Base-by-base conservation (phyloP, 2,888 invertebrate species). In the Platypus cylindrus region DNA sequence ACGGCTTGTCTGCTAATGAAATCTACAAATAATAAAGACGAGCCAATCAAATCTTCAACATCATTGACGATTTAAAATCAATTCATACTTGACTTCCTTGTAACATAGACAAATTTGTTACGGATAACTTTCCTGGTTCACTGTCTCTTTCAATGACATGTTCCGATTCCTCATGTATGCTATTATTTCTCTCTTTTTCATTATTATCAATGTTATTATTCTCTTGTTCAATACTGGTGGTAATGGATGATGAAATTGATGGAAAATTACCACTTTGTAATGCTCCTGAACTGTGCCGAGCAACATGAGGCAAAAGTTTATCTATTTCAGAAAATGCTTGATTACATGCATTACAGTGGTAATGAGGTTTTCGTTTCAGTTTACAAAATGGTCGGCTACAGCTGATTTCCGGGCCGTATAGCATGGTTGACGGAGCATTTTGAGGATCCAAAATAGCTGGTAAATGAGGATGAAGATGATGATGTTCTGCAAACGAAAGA, bases 311-410 rank as follows among this genome's bases (percentile, higher is more conserved):
- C 17, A 75, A 67, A 27, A 82, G 60, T 34, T 76, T 68, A 37
- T 76, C 74, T 32, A 76, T 59, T 48, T 81, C 78, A n/a, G 79
- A 77, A 55, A 79, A 80, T 1, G 79, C 79, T 60, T 82, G 83
- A 58, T 81, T 80, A 62, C 84, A 84, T 30, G 78, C 71, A 52
- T 77, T 75, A 59, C 84, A 84, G 54, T 85, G 84, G 53, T 76
- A 81, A 53, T 84, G 83, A 44, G 76, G 75, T 51, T 78, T 76
- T 40, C 78, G 68, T 58, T 82, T 83, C 45, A 83, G 65, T 56
- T 83, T 84, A 60, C 84, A 84, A 56, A 83, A 83, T 3, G 83
- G 80, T 13, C 80, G 65, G 33, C 79, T 75, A 57, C 84, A 84
- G 33, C 73, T 71, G 36, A 70, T 64, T 43, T 75, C 75, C 0